These are phyloP conservation scores for Damaliscus lunatus DNA, from an alignment of 2,113 vertebrate species.

Conservation along the genomic window DNA sequence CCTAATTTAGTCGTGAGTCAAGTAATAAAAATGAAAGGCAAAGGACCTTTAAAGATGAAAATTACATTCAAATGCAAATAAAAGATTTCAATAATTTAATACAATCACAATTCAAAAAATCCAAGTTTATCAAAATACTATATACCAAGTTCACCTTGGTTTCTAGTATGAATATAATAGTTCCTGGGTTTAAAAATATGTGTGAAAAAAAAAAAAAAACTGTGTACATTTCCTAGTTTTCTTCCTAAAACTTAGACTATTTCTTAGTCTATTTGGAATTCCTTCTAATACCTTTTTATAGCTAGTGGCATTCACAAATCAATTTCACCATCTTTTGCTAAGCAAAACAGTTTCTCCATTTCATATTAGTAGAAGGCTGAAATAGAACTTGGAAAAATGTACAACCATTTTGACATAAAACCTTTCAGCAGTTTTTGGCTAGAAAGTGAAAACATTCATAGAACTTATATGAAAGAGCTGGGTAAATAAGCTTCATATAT, in stretches of 20 bases:
- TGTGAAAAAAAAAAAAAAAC: not conserved
- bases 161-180: not conserved
- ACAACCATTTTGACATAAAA: not conserved
- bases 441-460: not conserved
- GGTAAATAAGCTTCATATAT: not conserved
- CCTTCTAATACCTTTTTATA: not conserved
- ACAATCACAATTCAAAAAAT: not conserved
- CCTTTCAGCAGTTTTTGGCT: not conserved
- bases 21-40: not conserved
- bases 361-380: not conserved
- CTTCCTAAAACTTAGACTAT: not conserved
- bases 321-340: not conserved
- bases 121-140: not conserved
- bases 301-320: not conserved
- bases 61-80: not conserved
- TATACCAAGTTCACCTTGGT: not conserved
- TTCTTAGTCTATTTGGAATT: not conserved
- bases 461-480: not conserved
- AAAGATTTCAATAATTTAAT: slow-evolving; percentile 6
- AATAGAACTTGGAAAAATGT: not conserved
- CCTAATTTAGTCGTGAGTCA: slow-evolving; percentile 4
- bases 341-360: slow-evolving; percentile 1
- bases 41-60: not conserved
- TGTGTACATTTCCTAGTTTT: not conserved
- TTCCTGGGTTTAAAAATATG: not conserved